These are phyloP conservation scores for Apamea anceps DNA, from an alignment of 2,888 invertebrate genomes.

Conservation along the genomic window DNA sequence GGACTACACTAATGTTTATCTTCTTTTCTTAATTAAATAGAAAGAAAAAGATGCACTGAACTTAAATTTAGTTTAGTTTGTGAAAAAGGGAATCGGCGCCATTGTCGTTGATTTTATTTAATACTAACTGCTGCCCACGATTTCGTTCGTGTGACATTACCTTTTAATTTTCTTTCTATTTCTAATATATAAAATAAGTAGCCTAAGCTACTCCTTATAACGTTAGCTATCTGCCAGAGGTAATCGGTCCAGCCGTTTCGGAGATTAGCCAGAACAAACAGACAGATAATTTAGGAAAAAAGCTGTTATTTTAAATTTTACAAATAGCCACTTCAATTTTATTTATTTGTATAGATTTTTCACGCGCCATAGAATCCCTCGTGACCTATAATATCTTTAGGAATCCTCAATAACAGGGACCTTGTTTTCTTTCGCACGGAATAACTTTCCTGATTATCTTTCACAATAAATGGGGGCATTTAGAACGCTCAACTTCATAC, in stretches of 20 bases:
- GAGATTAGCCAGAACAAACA: neutral
- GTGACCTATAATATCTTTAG: neutral
- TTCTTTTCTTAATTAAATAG: too few relatives aligned
- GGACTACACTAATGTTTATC: too few relatives aligned
- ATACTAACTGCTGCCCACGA: too few relatives aligned
- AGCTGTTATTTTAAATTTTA: neutral
- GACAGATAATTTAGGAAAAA: neutral
- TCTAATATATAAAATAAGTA: too few relatives aligned
- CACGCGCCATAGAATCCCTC: too few relatives aligned
- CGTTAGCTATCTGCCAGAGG: neutral
- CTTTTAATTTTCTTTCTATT: too few relatives aligned
- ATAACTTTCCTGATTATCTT: neutral
- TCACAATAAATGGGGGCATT: neutral
- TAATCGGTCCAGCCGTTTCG: neutral
- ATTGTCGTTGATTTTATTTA: too few relatives aligned
- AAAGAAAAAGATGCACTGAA: too few relatives aligned
- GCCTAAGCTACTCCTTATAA: neutral
- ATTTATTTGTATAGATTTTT: neutral
- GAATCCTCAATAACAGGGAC: neutral
- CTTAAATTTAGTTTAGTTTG: too few relatives aligned
- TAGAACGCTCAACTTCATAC: constrained; percentile 35
- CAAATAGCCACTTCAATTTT: neutral
- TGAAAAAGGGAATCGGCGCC: too few relatives aligned
- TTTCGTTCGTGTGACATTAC: too few relatives aligned
- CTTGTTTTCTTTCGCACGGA: neutral